Evolutionary conservation across 2,797 vertebrate genomes (phyloP).

Genomic region (Tangara arthus): DNA sequence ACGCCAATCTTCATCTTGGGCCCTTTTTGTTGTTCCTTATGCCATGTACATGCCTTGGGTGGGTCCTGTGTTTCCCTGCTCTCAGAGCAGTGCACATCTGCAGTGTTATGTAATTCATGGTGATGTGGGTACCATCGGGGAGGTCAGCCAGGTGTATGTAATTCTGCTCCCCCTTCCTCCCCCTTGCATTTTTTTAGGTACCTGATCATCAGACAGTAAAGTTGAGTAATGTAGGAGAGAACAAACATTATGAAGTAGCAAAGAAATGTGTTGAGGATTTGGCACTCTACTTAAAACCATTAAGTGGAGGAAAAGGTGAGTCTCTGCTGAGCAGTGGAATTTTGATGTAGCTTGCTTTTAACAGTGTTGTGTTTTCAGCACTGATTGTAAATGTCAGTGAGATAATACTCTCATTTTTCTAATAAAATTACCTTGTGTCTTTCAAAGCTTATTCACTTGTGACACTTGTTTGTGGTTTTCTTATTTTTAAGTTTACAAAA

Average conservation of each 20-base stretch:
- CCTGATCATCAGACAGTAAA: constrained; percentile 87
- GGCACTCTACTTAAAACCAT: constrained; percentile 92
- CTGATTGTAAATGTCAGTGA: neutral
- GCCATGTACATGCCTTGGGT: neutral
- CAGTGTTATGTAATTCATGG: constrained; percentile 30
- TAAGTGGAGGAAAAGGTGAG: constrained; percentile 91
- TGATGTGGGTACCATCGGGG: neutral
- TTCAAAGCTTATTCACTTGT: neutral
- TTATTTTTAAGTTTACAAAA: neutral
- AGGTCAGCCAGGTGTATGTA: neutral
- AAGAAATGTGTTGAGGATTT: constrained; percentile 92
- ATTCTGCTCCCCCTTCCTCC: neutral
- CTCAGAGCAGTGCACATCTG: neutral
- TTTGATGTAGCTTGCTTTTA: neutral
- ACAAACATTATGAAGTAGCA: constrained; percentile 91
- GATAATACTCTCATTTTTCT: neutral
- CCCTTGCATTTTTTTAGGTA: constrained; percentile 74
- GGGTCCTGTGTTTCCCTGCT: neutral
- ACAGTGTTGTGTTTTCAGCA: neutral
- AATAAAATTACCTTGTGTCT: neutral
- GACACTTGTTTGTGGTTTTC: neutral
- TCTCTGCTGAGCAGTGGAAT: neutral
- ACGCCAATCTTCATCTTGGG: neutral
- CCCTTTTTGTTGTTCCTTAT: neutral
- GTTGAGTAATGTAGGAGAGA: constrained; percentile 85